Base-by-base conservation (phyloP, 2,113 vertebrate genomes). In the Stomatorhinus ivindoensis region DNA sequence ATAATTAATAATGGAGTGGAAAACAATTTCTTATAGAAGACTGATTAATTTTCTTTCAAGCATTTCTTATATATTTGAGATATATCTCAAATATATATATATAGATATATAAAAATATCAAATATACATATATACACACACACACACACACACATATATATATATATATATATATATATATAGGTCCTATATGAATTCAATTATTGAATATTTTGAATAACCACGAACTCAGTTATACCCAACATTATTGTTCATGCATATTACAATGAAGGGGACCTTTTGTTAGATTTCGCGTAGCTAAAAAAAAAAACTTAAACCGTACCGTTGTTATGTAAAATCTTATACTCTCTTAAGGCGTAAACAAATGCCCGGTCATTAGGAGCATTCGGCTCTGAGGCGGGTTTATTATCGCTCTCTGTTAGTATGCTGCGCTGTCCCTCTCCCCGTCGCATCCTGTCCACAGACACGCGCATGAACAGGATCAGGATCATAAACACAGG, bases 401-500 rank as follows among this genome's bases (percentile, higher is more conserved):
- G 53, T 51, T 86, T 86, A 51, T 51, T 48, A 50, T 50, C 17
- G 48, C 19, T 92, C 91, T 91, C 92, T 90, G 91, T 90, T 91
- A 90, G 91, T 91, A 90, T 89, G 91, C 91, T 92, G 88, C 88
- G 92, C 90, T 91, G 84, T 93, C 93, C 91, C 93, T 42, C 47
- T 76, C 24, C 89, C 91, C 93, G 91, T 93, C 91, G 90, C 90
- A 50, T 91, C 91, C 90, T 89, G 27, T 91, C 90, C 90, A 92
- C 82, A 94, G 94, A 95, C 95, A 94, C 91, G 93, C 93, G 92
- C 93, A 94, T 92, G 92, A 94, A 95, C 91, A 93, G 92, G 91
- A 92, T 55, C 87, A 87, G 87, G 90, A 88, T 69, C 9, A 89
- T 86, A 90, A 92, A 92, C 91, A 92, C 85, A 91, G 94, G 92